A percentile compares a stretch with the other conserved stretches of the same genome.
Conservation (phyloP, 2,888 invertebrate genomes). For the Glaucopsyche alexis region DNA sequence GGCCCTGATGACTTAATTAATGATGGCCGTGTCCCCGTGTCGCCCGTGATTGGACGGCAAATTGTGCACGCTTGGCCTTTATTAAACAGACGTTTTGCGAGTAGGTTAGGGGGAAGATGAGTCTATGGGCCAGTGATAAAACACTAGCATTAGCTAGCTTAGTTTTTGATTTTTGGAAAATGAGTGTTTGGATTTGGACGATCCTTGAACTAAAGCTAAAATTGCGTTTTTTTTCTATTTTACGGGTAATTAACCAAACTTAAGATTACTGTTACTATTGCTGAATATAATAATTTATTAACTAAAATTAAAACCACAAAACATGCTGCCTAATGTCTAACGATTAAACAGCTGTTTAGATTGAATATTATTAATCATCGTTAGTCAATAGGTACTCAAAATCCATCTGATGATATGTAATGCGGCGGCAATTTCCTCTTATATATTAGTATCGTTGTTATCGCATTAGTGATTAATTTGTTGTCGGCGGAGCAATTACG, state of each 20-base stretch:
- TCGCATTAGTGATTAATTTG: conserved; percentile 72
- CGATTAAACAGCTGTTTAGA: background rate
- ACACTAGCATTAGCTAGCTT: too few species aligned
- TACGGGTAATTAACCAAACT: too few species aligned
- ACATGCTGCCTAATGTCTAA: background rate
- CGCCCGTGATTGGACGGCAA: conserved; percentile 75
- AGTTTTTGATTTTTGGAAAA: too few species aligned
- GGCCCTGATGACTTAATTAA: conserved; percentile 77
- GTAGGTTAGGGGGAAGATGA: background rate
- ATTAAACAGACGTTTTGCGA: conserved; percentile 53
- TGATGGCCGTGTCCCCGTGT: conserved; percentile 74
- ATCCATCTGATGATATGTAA: conserved; percentile 21
- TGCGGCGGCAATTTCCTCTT: conserved; percentile 47
- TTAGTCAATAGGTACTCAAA: background rate
- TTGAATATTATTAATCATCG: background rate
- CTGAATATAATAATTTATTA: too few species aligned
- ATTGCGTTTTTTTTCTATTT: too few species aligned
- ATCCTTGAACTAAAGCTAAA: too few species aligned
- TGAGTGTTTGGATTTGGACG: too few species aligned
- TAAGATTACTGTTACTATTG: too few species aligned
- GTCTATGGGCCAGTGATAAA: background rate
- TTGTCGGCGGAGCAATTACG: conserved; percentile 66
- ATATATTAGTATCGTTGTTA: conserved; percentile 54
- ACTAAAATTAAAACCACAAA: too few species aligned
- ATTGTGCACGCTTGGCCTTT: conserved; percentile 62